A percentile compares a stretch with the other conserved stretches of the same genome.
phyloP scores from a whole-genome alignment of 2,113 vertebrate genomes.

The Dendropsophus ebraccatus region DNA sequence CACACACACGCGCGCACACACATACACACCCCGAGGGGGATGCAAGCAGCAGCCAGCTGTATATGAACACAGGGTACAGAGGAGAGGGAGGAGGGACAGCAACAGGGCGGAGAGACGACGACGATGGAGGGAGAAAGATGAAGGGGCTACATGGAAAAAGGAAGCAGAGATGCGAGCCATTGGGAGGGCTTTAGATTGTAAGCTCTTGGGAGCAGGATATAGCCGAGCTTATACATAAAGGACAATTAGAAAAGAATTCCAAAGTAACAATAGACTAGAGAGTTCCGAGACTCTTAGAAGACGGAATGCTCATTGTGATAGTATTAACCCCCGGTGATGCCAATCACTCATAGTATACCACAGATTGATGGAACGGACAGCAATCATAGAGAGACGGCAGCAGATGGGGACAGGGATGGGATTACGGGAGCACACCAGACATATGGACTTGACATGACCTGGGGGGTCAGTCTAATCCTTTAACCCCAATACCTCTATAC shows the following conservation, averaged over 20 bases:
- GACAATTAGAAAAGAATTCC: not conserved
- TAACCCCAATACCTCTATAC: not conserved
- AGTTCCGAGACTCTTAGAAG: not conserved
- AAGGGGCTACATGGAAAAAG: not conserved
- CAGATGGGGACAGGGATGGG: not conserved
- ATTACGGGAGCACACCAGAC: not conserved
- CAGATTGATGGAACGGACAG: not conserved
- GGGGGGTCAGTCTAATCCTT: not conserved
- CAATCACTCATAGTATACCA: not conserved
- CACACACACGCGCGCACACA: constrained; percentile 21
- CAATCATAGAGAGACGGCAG: not conserved
- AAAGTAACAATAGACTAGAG: not conserved
- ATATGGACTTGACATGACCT: not conserved
- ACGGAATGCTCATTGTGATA: not conserved
- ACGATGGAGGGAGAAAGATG: not conserved
- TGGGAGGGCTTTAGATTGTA: constrained; percentile 15
- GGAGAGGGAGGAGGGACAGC: constrained; percentile 50
- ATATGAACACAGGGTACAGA: constrained; percentile 47
- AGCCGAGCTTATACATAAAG: not conserved
- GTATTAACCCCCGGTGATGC: not conserved
- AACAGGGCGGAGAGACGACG: constrained; percentile 29
- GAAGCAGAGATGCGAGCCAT: not conserved
- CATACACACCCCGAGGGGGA: constrained; percentile 49
- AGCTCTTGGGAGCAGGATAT: not conserved
- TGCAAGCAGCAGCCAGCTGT: constrained; percentile 52